Conservation (phyloP, 2,797 vertebrate genomes). For the Spheniscus humboldti region DNA sequence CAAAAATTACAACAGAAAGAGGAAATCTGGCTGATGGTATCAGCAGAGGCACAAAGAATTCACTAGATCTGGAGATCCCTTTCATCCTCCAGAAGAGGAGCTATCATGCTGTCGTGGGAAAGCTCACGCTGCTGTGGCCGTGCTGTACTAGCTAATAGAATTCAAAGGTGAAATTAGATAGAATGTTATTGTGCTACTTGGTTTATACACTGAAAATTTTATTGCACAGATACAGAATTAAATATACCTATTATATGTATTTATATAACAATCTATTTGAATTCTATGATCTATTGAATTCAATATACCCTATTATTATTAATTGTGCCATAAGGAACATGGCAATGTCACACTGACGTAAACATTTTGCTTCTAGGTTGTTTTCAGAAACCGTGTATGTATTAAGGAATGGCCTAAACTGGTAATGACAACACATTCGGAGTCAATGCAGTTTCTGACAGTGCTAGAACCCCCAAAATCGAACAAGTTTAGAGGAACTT, state of each 20-base stretch:
- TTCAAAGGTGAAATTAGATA: not conserved
- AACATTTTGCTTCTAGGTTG: not conserved
- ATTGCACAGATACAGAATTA: not conserved
- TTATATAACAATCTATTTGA: not conserved
- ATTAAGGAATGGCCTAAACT: not conserved
- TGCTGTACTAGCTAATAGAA: fast-evolving
- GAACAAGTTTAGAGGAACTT: not conserved
- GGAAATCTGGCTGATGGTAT: not conserved
- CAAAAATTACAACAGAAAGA: not conserved
- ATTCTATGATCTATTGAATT: not conserved
- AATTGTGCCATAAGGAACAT: not conserved
- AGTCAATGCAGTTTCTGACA: not conserved
- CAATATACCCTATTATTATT: not conserved
- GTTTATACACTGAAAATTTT: not conserved
- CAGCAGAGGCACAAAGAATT: not conserved
- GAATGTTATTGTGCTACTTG: not conserved
- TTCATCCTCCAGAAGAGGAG: not conserved
- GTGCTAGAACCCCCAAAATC: not conserved
- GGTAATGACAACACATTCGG: not conserved
- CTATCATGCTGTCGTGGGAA: not conserved
- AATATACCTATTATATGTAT: not conserved
- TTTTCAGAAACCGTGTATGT: not conserved
- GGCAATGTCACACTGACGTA: not conserved
- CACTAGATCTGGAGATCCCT: not conserved
- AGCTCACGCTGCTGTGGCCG: not conserved